A percentile compares a stretch with the other conserved stretches of the same genome.
phyloP scores from a whole-genome alignment of 2,113 vertebrate genomes.

The Cacatua alba region DNA sequence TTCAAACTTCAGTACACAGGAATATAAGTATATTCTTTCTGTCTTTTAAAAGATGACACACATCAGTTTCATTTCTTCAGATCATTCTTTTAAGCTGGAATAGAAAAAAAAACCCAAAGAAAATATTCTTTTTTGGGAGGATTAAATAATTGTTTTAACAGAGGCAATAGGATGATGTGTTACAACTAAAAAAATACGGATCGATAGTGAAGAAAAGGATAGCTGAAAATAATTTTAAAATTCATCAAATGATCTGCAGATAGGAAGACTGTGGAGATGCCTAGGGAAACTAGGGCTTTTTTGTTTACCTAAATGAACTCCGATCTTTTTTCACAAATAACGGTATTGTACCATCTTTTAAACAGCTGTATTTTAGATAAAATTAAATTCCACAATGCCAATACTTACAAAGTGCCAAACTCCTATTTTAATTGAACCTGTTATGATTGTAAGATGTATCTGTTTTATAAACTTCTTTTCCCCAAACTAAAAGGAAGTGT shows the following conservation, averaged over 20 bases:
- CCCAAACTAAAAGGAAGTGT: neutral
- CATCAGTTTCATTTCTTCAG: neutral
- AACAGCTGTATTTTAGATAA: neutral
- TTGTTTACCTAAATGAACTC: neutral
- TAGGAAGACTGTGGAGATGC: neutral
- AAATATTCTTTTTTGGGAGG: neutral
- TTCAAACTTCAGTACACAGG: neutral
- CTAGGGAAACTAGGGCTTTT: neutral
- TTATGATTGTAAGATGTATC: neutral
- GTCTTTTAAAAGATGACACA: neutral
- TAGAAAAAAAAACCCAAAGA: neutral
- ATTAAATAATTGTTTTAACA: neutral
- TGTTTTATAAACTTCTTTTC: neutral
- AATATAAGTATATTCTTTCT: neutral
- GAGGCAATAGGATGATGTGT: fast-evolving
- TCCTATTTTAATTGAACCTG: neutral
- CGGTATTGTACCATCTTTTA: neutral
- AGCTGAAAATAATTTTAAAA: neutral
- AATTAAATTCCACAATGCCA: neutral
- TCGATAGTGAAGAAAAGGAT: neutral
- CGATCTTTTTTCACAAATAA: neutral
- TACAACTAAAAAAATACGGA: neutral
- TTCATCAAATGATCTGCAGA: neutral
- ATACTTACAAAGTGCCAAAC: neutral
- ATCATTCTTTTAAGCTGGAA: neutral